Percentiles rank a stretch among this genome's conserved stretches.
Conservation (phyloP, 2,113 vertebrate genomes). For the Myiozetetes cayanensis region DNA sequence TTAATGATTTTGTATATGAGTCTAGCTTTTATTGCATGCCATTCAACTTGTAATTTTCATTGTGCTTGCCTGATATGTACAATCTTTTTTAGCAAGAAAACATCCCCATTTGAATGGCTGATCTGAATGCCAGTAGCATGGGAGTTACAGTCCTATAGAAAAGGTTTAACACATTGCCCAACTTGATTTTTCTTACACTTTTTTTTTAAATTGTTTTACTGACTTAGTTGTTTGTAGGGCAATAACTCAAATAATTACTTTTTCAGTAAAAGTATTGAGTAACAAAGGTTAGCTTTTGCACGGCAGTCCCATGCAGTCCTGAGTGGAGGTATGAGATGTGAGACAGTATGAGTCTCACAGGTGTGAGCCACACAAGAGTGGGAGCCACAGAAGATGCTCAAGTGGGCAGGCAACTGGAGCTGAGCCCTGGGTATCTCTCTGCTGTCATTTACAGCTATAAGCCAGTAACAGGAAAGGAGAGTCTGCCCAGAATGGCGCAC, state of each 20-base stretch:
- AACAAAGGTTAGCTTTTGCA: neutral
- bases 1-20: neutral
- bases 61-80: neutral
- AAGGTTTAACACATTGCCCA: neutral
- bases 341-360: neutral
- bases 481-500: neutral
- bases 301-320: neutral
- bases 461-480: neutral
- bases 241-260: neutral
- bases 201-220: neutral
- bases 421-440: neutral
- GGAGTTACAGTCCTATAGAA: neutral
- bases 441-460: neutral
- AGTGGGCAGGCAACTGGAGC: neutral
- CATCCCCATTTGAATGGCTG: rapidly evolving
- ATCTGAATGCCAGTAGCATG: neutral
- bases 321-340: neutral
- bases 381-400: neutral
- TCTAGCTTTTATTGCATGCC: neutral
- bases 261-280: neutral
- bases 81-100: neutral
- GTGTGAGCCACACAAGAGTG: neutral
- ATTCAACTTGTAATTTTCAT: neutral
- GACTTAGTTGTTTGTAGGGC: neutral
- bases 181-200: neutral